phyloP scores from a whole-genome alignment of 1,140 invertebrate species.

The Pogonus chalceus region DNA sequence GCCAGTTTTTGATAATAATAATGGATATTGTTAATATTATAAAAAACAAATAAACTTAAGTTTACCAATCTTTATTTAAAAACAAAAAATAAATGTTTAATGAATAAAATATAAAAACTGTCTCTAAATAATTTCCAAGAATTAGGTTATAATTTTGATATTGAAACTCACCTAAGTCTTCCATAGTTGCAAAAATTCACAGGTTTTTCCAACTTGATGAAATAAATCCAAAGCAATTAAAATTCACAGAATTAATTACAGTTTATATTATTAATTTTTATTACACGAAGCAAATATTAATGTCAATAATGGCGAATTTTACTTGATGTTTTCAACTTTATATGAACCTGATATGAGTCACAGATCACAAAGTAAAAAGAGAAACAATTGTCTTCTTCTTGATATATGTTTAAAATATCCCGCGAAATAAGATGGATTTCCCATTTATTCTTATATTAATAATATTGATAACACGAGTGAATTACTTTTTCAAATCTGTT shows the following conservation, averaged over 20 bases:
- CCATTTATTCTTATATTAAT: not conserved
- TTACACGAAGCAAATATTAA: not conserved
- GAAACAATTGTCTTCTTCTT: not conserved
- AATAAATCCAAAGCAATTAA: not conserved
- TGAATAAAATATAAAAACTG: no score
- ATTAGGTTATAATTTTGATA: constrained; percentile 1
- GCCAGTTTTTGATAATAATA: no score
- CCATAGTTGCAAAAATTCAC: not conserved
- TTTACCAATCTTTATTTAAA: no score
- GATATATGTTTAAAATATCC: no score
- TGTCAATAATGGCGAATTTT: not conserved
- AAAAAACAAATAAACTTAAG: no score
- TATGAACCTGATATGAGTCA: no score
- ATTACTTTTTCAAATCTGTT: not conserved
- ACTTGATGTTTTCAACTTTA: no score
- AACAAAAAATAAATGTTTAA: no score
- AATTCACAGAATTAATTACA: not conserved
- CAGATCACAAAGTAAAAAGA: no score
- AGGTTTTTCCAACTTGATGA: not conserved
- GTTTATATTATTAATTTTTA: not conserved
- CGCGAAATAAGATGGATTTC: not conserved
- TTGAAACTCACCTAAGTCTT: not conserved
- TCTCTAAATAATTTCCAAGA: no score
- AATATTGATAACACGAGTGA: not conserved
- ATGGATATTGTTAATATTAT: no score